These are phyloP conservation scores for Dugesia japonica DNA, from an alignment of 2,888 invertebrate species.

Conservation along the genomic window DNA sequence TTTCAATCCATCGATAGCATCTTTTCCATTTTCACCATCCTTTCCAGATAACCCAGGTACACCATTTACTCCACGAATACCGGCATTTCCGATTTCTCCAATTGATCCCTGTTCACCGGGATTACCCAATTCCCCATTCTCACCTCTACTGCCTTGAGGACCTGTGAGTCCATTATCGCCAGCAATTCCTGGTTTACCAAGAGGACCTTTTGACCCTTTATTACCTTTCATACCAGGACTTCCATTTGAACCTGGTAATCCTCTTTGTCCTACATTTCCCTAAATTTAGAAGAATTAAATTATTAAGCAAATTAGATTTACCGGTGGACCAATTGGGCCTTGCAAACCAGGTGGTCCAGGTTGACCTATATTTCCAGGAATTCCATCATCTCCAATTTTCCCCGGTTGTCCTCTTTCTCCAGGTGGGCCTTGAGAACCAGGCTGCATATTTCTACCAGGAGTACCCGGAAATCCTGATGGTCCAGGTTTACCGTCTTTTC, in stretches of 20 bases:
- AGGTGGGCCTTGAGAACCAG: conserved; percentile 34
- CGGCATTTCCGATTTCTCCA: conserved; percentile 29
- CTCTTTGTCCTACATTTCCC: conserved; percentile 25
- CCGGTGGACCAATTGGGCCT: conserved; percentile 35
- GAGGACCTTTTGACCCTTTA: background rate
- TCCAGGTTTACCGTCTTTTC: conserved; percentile 35
- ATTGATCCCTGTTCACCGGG: conserved; percentile 27
- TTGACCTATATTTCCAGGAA: conserved; percentile 27
- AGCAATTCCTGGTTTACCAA: background rate
- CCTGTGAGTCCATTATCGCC: conserved; percentile 2
- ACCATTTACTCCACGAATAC: conserved; percentile 23
- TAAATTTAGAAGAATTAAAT: background rate
- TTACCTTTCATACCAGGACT: conserved; percentile 21
- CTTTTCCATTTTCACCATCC: conserved; percentile 13
- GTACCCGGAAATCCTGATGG: conserved; percentile 27
- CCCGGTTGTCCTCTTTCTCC: conserved; percentile 22
- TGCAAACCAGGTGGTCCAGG: background rate
- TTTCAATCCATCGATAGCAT: background rate
- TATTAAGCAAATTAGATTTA: background rate
- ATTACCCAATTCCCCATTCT: conserved; percentile 30
- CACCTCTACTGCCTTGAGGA: background rate
- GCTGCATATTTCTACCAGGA: conserved; percentile 21
- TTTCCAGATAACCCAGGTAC: background rate
- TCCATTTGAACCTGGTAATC: conserved; percentile 22
- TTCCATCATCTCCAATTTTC: conserved; percentile 31